phyloP scores from a whole-genome alignment of 2,797 vertebrate species.

The Brachyalestes nurse region DNA sequence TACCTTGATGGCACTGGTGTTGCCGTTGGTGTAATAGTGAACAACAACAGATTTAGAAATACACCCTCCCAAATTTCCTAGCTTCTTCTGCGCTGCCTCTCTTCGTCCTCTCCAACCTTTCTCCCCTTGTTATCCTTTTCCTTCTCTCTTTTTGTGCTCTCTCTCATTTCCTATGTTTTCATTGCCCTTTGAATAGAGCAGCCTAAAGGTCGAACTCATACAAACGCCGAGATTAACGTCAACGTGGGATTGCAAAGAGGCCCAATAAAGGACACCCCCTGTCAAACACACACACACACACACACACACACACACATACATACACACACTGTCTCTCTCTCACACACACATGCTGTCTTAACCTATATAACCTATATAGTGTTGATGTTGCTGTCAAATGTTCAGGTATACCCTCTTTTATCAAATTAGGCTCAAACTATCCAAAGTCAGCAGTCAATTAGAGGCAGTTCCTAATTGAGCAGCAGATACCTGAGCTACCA shows the following conservation, averaged over 20 bases:
- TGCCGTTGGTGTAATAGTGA: slow-evolving; percentile 54
- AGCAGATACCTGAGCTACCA: slow-evolving; percentile 21
- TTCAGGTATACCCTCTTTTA: slow-evolving; percentile 5
- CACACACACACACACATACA: not conserved
- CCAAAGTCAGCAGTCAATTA: slow-evolving; percentile 11
- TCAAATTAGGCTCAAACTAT: not conserved
- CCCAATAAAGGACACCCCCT: slow-evolving; percentile 43
- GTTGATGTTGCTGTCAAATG: slow-evolving; percentile 3
- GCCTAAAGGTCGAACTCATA: slow-evolving; percentile 48
- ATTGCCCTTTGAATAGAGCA: slow-evolving; percentile 52
- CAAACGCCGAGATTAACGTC: slow-evolving; percentile 44
- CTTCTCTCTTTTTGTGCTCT: slow-evolving; percentile 26
- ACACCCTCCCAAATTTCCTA: not conserved
- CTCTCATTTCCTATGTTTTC: slow-evolving; percentile 38
- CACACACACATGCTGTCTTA: not conserved
- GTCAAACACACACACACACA: slow-evolving; percentile 21
- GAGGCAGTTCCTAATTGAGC: slow-evolving; percentile 10
- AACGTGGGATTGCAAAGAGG: slow-evolving; percentile 39
- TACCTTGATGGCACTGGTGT: slow-evolving; percentile 27
- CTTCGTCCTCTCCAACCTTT: slow-evolving; percentile 4
- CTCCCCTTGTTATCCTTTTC: slow-evolving; percentile 49
- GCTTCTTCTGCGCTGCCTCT: not conserved
- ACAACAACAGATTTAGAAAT: slow-evolving; percentile 7
- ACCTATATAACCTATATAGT: slow-evolving; percentile 14
- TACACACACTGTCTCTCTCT: not conserved